These are phyloP conservation scores for Trachelus iudaicus DNA, from an alignment of 2,888 invertebrate genomes.

Conservation along the genomic window DNA sequence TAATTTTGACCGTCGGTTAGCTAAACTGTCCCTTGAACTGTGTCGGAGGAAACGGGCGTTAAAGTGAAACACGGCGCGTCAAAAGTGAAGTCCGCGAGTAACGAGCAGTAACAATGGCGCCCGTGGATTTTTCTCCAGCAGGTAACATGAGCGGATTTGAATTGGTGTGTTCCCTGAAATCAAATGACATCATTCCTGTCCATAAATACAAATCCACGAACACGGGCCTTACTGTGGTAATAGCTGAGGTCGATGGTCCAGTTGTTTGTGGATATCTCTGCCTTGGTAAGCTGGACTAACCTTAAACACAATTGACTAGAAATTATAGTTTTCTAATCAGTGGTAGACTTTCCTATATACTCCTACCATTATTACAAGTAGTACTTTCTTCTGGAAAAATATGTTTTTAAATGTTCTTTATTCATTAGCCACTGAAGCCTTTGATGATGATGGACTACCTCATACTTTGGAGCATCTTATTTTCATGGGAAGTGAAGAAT, in stretches of 20 bases:
- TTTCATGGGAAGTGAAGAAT: constrained; percentile 89
- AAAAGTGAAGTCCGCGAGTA: no score
- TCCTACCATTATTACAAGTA: no score
- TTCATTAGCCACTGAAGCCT: constrained; percentile 84
- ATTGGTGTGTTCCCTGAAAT: constrained; percentile 73
- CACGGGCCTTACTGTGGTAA: constrained; percentile 84
- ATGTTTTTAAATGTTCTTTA: no score
- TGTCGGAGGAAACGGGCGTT: no score
- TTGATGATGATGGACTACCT: constrained; percentile 92
- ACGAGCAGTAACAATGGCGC: constrained; percentile 49
- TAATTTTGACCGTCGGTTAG: no score
- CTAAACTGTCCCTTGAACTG: no score
- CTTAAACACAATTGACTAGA: background rate
- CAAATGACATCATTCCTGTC: constrained; percentile 80
- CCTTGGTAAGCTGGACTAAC: constrained; percentile 73
- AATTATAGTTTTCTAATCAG: no score
- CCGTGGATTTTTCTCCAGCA: constrained; percentile 59
- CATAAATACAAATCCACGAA: constrained; percentile 82
- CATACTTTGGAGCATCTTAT: constrained; percentile 93
- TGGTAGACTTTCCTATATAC: no score
- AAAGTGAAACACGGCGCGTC: no score
- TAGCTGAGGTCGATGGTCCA: constrained; percentile 91
- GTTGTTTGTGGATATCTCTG: constrained; percentile 89
- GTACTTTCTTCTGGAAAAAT: background rate
- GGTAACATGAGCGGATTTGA: constrained; percentile 67